These are phyloP conservation scores for Hippopotamus amphibius DNA, from an alignment of 2,113 vertebrate species.

Conservation along the genomic window DNA sequence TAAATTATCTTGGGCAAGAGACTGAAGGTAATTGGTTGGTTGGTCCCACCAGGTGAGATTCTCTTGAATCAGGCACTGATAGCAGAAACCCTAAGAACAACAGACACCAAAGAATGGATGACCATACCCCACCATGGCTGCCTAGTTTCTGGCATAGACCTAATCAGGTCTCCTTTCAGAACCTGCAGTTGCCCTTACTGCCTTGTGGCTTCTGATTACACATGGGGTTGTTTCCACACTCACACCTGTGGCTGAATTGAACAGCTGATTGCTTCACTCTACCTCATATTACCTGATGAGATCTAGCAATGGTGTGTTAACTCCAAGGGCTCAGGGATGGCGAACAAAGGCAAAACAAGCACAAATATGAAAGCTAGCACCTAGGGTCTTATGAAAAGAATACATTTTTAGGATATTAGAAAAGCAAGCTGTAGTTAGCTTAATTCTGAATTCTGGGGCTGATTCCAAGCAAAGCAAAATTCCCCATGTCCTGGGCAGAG, in stretches of 20 bases:
- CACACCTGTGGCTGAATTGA: slow-evolving; percentile 21
- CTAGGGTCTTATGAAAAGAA: neutral
- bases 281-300: slow-evolving; percentile 16
- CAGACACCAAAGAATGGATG: neutral
- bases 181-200: neutral
- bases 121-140: neutral
- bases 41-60: neutral
- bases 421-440: slow-evolving; percentile 59
- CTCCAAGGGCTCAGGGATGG: neutral
- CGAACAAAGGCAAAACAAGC: neutral
- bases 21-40: neutral
- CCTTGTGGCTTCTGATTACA: slow-evolving; percentile 41
- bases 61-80: slow-evolving; percentile 38
- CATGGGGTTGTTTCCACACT: neutral
- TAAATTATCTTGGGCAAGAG: neutral
- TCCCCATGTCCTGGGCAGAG: slow-evolving; percentile 37
- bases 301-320: neutral
- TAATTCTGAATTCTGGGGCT: slow-evolving; percentile 70
- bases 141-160: neutral
- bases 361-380: neutral
- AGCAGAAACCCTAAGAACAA: slow-evolving; percentile 15
- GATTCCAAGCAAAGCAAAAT: slow-evolving; percentile 75
- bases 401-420: slow-evolving; percentile 16
- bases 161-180: slow-evolving; percentile 47
- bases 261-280: slow-evolving; percentile 5